phyloP scores from a whole-genome alignment of 2,113 vertebrate genomes.

The Ophthalmolycus amberensis region DNA sequence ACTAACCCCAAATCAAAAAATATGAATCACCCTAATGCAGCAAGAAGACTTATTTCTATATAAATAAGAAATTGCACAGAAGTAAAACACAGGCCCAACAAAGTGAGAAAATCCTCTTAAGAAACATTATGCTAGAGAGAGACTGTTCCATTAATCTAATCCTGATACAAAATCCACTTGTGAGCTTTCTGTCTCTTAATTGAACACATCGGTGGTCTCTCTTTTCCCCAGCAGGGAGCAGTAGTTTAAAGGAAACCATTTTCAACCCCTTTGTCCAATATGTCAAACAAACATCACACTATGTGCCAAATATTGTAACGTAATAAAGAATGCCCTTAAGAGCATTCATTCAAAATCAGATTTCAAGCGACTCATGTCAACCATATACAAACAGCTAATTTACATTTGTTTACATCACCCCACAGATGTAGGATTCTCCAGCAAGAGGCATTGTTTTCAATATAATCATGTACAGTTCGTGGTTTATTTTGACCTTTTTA shows the following conservation, averaged over 20 bases:
- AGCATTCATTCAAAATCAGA: background rate
- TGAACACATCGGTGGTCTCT: background rate
- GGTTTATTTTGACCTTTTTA: background rate
- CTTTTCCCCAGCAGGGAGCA: slow-evolving; percentile 34
- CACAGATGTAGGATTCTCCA: background rate
- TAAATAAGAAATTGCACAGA: background rate
- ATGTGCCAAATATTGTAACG: background rate
- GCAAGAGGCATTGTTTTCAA: background rate
- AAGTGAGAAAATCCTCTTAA: background rate
- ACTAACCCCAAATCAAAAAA: background rate
- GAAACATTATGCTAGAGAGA: background rate
- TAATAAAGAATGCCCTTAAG: background rate
- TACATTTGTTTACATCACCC: background rate
- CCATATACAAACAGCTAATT: background rate
- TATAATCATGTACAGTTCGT: background rate
- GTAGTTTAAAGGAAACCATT: background rate
- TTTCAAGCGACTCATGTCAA: background rate
- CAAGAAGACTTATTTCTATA: background rate
- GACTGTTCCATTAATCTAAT: background rate
- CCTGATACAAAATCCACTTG: background rate
- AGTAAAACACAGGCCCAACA: background rate
- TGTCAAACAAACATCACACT: no score
- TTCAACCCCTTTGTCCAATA: background rate
- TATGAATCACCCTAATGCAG: background rate
- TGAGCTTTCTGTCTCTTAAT: background rate